Conservation (phyloP, 2,888 invertebrate genomes). For the Drosophila silvestris region DNA sequence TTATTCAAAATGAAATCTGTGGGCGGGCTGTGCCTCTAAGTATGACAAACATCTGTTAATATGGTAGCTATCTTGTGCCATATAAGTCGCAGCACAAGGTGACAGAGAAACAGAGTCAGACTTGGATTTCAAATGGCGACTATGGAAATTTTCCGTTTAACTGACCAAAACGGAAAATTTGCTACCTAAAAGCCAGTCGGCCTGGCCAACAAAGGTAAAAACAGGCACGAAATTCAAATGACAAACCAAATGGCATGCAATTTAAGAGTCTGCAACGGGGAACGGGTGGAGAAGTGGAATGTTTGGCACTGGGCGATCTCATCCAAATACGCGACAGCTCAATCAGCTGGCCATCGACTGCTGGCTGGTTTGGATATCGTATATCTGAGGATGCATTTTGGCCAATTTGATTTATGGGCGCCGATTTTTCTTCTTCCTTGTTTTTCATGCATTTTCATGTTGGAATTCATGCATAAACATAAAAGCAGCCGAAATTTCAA, state of each 20-base stretch:
- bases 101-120: conserved; percentile 21
- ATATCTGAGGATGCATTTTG: conserved; percentile 27
- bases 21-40: conserved; percentile 51
- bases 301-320: conserved; percentile 73
- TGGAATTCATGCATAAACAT: conserved; percentile 79
- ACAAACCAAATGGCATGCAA: conserved; percentile 43
- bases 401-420: conserved; percentile 72
- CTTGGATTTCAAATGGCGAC: conserved; percentile 1
- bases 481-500: conserved; percentile 74
- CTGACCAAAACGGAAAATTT: conserved; percentile 36
- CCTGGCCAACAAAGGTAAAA: conserved; percentile 50
- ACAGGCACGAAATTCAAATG: conserved; percentile 68
- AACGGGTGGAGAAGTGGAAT: too few relatives aligned
- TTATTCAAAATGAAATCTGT: conserved; percentile 33
- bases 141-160: conserved; percentile 63
- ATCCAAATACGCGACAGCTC: conserved; percentile 80
- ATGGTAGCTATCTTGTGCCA: conserved; percentile 54
- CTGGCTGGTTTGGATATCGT: conserved; percentile 47
- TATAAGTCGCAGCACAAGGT: conserved; percentile 49
- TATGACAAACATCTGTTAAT: conserved; percentile 55
- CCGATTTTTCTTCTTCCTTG: conserved; percentile 70
- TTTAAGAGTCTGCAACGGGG: conserved; percentile 1
- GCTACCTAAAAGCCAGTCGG: conserved; percentile 33
- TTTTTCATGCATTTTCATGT: conserved; percentile 69
- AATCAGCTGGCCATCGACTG: conserved; percentile 79